Evolutionary conservation across 2,797 vertebrate species (phyloP), one percentile per base, ranked within the genome.

Genomic region (Poeciliopsis turneri): DNA sequence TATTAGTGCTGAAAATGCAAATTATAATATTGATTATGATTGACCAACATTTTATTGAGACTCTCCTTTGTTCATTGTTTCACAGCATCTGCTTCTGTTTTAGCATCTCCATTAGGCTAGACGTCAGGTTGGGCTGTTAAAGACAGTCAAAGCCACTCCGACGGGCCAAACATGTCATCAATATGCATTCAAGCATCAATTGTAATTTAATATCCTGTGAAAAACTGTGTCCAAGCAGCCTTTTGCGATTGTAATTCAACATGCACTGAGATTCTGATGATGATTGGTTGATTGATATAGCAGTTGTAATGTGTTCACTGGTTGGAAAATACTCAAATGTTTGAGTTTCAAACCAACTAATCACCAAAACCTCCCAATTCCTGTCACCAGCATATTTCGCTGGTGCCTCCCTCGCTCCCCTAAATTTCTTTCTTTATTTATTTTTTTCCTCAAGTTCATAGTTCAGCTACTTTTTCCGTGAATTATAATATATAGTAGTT

Each of bases 401-500:
- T 53, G 5, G 41, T 28, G 68, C n/a, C 43, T 46, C 68, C 16
- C 25, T 45, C 8, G 12, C 25, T 70, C 28, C 45, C 5, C 41
- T 28, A 2, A 45, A 45, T 13, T 7, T 9, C 12, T 45, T 46
- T 43, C 15, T 39, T 61, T 36, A 36, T 47, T 46, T 45, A 3
- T 45, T 45, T 57, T 25, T 5, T 49, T 68, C n/a, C 41, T 70
- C 66, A n/a, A 39, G 70, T 41, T 49, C 23, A 43, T 13, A 8
- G 39, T 43, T 75, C 15, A 70, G 25, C 25, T 18, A 71, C 28
- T 57, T 51, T 55, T 47, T 49, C 51, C n/a, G 41, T 51, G 41
- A 57, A 68, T 76, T 78, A 57, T 70, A 16, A 33, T 39, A n/a
- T 76, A 75, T n/a, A n/a, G 20, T 69, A n/a, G 61, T 33, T 53